Conservation (phyloP, 2,797 vertebrate species). For the Takifugu rubripes region DNA sequence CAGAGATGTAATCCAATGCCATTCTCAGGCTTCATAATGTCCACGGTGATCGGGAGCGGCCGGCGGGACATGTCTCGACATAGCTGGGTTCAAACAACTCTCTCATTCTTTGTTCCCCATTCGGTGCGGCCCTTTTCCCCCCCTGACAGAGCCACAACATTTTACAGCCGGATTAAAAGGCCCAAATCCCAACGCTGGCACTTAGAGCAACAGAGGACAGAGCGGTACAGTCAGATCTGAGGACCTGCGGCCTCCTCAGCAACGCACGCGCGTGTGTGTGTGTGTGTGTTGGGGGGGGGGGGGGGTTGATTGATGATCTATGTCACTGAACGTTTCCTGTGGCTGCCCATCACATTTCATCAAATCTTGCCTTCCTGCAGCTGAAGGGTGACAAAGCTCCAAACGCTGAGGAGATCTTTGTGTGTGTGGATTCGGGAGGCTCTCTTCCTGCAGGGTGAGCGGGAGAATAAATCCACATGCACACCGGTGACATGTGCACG, state of each 20-base stretch:
- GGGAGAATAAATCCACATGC: no score
- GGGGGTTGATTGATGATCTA: no score
- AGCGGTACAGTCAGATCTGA: slow-evolving; percentile 52
- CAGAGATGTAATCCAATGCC: slow-evolving; percentile 85
- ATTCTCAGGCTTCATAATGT: slow-evolving; percentile 83
- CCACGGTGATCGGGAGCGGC: slow-evolving; percentile 74
- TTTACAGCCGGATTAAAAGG: slow-evolving; percentile 83
- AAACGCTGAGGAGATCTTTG: no score
- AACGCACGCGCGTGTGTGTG: no score
- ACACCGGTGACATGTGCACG: slow-evolving; percentile 34
- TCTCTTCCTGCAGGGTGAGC: neutral
- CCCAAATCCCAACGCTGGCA: slow-evolving; percentile 74
- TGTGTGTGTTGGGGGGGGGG: no score
- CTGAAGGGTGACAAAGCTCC: no score
- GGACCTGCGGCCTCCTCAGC: slow-evolving; percentile 28
- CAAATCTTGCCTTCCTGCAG: no score
- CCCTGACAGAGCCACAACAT: slow-evolving; percentile 76
- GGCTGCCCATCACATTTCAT: no score
- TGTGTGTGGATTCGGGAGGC: no score
- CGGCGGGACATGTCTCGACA: slow-evolving; percentile 79
- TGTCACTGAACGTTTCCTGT: no score
- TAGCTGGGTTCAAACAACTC: slow-evolving; percentile 79
- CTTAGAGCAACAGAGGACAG: slow-evolving; percentile 73
- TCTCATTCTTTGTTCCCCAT: slow-evolving; percentile 80
- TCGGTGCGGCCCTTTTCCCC: slow-evolving; percentile 69